Evolutionary conservation across 1,140 invertebrate genomes (phyloP).

Genomic region (Maniola jurtina): DNA sequence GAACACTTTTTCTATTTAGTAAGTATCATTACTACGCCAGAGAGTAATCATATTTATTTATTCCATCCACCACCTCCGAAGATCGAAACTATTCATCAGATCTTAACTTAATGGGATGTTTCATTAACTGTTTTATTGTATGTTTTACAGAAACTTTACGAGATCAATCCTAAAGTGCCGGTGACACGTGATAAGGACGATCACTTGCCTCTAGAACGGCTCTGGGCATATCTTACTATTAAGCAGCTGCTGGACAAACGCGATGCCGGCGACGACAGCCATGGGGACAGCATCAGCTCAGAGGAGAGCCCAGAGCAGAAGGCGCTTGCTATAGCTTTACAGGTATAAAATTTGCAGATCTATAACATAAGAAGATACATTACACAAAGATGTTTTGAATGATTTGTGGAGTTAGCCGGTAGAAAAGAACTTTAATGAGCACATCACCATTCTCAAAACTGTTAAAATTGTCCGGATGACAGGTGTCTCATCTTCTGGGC

Average conservation of each 20-base stretch:
- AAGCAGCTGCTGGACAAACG: slow-evolving; percentile 82
- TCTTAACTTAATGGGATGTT: neutral
- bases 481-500: too few species aligned
- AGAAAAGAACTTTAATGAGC: too few species aligned
- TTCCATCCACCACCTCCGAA: too few species aligned
- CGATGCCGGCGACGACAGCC: slow-evolving; percentile 46
- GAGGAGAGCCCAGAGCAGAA: slow-evolving; percentile 52
- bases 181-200: slow-evolving; percentile 36
- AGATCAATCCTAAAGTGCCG: slow-evolving; percentile 46
- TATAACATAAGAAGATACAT: too few species aligned
- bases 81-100: too few species aligned
- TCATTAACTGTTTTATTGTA: neutral
- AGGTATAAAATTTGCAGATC: slow-evolving; percentile 35
- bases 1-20: too few species aligned
- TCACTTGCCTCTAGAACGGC: slow-evolving; percentile 79
- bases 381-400: too few species aligned
- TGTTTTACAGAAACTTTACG: slow-evolving; percentile 48
- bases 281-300: slow-evolving; percentile 9
- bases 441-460: too few species aligned
- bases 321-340: slow-evolving; percentile 55
- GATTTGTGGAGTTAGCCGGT: too few species aligned
- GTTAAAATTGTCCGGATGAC: too few species aligned
- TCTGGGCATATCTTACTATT: slow-evolving; percentile 86
- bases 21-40: too few species aligned
- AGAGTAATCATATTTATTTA: too few species aligned